Conservation (phyloP, 2,888 invertebrate species). For the Agriopis leucophaearia region DNA sequence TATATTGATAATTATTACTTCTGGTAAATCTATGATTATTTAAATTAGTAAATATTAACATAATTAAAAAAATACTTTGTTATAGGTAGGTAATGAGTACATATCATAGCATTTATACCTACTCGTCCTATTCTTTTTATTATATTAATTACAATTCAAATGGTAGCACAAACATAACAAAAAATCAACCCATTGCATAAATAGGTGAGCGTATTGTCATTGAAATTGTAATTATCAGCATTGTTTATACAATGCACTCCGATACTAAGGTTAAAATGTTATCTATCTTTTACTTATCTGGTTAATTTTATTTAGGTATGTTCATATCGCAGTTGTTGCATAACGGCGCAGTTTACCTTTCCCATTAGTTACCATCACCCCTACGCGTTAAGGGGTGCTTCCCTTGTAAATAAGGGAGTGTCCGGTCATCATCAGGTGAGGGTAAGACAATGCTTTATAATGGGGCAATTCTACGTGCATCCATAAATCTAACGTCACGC, state of each 20-base stretch:
- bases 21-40: no score
- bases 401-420: constrained; percentile 77
- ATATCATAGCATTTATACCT: no score
- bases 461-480: constrained; percentile 50
- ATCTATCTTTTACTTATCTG: constrained; percentile 53
- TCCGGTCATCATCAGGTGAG: constrained; percentile 68
- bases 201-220: constrained; percentile 25
- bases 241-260: constrained; percentile 55
- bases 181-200: neutral
- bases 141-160: neutral
- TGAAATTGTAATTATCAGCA: constrained; percentile 38
- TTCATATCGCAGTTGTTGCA: constrained; percentile 31
- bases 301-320: constrained; percentile 36
- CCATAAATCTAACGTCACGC: constrained; percentile 56
- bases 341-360: constrained; percentile 57
- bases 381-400: constrained; percentile 63
- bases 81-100: no score
- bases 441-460: constrained; percentile 68
- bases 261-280: constrained; percentile 68
- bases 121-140: no score
- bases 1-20: no score
- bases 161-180: neutral
- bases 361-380: constrained; percentile 62
- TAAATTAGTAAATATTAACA: no score
- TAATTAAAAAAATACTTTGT: no score